A percentile compares a stretch with the other conserved stretches of the same genome.
Conservation (phyloP, 1,140 invertebrate species). For the Eubasilissa regina region DNA sequence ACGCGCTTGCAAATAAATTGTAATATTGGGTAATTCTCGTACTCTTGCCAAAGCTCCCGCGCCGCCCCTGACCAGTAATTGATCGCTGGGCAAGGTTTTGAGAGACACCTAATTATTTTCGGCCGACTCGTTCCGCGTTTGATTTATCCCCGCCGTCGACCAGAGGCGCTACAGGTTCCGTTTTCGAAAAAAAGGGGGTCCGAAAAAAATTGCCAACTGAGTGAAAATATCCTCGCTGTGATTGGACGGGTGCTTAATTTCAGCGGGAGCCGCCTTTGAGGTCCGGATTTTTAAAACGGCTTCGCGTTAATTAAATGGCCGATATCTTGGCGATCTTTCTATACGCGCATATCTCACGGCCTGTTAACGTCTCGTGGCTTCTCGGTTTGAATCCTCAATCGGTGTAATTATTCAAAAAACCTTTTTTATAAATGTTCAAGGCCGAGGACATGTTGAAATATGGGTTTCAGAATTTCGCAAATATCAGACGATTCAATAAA, state of each 20-base stretch:
- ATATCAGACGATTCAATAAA: no score
- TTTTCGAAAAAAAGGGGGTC: not conserved
- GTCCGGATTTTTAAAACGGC: constrained; percentile 3
- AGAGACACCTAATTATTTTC: constrained; percentile 61
- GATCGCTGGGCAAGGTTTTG: constrained; percentile 58
- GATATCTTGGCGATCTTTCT: constrained; percentile 21
- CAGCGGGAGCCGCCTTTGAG: constrained; percentile 6
- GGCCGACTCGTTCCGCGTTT: constrained; percentile 59
- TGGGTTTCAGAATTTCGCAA: no score
- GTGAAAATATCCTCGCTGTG: constrained; percentile 23
- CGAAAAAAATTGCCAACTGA: constrained; percentile 16
- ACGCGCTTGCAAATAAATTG: not conserved
- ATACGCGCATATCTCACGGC: constrained; percentile 3
- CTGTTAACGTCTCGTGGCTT: constrained; percentile 15
- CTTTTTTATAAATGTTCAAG: not conserved
- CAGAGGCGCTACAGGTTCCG: constrained; percentile 53
- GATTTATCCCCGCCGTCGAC: constrained; percentile 52
- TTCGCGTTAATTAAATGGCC: constrained; percentile 25
- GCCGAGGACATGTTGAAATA: no score
- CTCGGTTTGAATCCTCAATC: not conserved
- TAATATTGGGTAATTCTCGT: not conserved
- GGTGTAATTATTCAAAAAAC: not conserved
- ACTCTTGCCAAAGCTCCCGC: not conserved
- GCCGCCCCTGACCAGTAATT: constrained; percentile 47
- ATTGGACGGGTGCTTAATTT: constrained; percentile 28